Base-by-base conservation (phyloP, 2,113 vertebrate species). In the Sinocyclocheilus anshuiensis region DNA sequence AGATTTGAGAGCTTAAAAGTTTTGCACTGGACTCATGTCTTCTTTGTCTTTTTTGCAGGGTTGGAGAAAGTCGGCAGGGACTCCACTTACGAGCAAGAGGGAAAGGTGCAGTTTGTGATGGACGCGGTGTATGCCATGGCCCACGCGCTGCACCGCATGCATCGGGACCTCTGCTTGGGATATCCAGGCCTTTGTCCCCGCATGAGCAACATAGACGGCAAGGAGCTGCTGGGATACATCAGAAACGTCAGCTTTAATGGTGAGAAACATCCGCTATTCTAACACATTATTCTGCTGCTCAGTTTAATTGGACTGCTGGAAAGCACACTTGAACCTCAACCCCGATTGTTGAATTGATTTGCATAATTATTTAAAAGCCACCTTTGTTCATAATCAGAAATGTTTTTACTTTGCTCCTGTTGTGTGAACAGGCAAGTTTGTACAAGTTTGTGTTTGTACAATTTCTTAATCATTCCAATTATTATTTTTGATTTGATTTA, bases 91-190 rank as follows among this genome's bases (percentile, higher is more conserved):
- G 97, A 99, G 80, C 98, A 99, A 92, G 98, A 99, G 89, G 98
- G 97, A 29, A 99, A 99, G 90, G 98, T 99, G 16, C 98, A 99
- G 86, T 99, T 99, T 91, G 98, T 99, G 84, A 98, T 99, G 87
- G 98, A 99, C 67, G 98, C 98, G 0, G 97, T 98, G 0, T 99
- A 97, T 82, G 96, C 97, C 89, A 97, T 99, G 97, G 97, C 98
- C 24, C 96, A 99, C 48, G 97, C 97, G 3, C 94, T 99, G 79
- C 96, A 99, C 92, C 96, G 93, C 87, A 97, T 99, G 97, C 97
- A 99, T 86, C 96, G 94, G 57, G 96, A 97, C 82, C 95, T 98
- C 20, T 99, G 98, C 57, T 92, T 94, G 10, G 97, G 97, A 1
- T 96, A 93, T 86, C 93, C 96, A 1, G 98, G 98, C 22, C 95